phyloP scores from a whole-genome alignment of 2,113 vertebrate species.

The Mugil cephalus region DNA sequence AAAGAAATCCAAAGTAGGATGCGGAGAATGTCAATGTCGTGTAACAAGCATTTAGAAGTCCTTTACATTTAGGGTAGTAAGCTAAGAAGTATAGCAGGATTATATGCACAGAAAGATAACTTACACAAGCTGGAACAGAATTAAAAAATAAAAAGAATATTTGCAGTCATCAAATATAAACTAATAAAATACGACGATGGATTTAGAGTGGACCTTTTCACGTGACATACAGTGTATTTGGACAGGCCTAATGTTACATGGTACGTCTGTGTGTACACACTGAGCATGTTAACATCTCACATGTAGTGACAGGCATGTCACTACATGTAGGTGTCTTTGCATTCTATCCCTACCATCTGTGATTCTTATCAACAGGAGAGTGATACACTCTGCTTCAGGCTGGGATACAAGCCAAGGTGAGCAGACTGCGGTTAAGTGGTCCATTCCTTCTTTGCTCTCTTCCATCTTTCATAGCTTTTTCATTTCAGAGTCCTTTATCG shows the following conservation, averaged over 20 bases:
- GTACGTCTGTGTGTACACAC: constrained; percentile 30
- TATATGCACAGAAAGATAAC: no score
- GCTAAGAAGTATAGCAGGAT: no score
- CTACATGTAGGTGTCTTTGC: constrained; percentile 49
- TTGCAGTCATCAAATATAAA: not conserved
- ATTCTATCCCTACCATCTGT: constrained; percentile 60
- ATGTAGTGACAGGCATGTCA: constrained; percentile 55
- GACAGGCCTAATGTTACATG: constrained; percentile 15
- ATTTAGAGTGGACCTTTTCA: not conserved
- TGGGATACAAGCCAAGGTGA: constrained; percentile 57
- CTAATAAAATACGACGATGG: not conserved
- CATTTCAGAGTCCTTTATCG: constrained; percentile 73
- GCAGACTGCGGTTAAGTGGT: constrained; percentile 57
- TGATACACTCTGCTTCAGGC: constrained; percentile 59
- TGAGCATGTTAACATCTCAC: constrained; percentile 36
- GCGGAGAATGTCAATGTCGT: not conserved
- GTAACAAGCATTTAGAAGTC: not conserved
- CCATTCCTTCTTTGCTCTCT: constrained; percentile 56
- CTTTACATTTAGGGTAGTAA: no score
- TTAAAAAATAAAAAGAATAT: no score
- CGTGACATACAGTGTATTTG: not conserved
- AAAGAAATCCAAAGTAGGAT: not conserved
- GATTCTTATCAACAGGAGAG: constrained; percentile 64
- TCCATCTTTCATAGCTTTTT: constrained; percentile 80
- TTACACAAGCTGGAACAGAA: no score